A percentile compares a stretch with the other conserved stretches of the same genome.
Conservation (phyloP, 2,797 vertebrate species). For the Crotalus adamanteus region DNA sequence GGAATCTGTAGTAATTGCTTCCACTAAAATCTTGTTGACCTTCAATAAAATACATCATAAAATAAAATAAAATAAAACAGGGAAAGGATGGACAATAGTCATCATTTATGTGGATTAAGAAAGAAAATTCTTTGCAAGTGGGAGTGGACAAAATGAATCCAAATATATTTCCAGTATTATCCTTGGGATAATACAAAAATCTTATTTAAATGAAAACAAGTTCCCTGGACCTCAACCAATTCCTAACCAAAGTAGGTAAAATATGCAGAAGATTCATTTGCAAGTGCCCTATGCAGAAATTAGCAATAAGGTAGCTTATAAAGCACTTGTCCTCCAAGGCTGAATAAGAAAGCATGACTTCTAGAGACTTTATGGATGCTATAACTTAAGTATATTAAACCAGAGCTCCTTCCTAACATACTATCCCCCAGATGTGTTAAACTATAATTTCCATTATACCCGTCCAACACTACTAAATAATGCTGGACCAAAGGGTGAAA, state of each 20-base stretch:
- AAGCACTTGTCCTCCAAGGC: too few relatives aligned
- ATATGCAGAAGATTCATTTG: neutral
- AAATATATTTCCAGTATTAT: neutral
- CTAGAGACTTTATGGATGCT: neutral
- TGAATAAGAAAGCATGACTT: neutral
- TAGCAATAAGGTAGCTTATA: neutral
- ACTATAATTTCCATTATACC: neutral
- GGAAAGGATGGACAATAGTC: slow-evolving; percentile 9
- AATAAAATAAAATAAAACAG: slow-evolving; percentile 8
- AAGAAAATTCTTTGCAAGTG: too few relatives aligned
- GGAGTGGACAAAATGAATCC: neutral
- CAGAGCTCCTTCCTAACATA: neutral
- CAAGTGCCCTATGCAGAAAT: neutral
- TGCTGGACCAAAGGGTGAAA: neutral
- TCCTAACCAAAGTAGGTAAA: neutral
- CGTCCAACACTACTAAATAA: neutral
- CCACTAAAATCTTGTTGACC: neutral
- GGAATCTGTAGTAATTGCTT: slow-evolving; percentile 19
- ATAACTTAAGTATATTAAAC: neutral
- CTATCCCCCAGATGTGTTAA: neutral
- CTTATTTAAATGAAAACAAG: neutral
- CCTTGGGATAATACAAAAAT: neutral
- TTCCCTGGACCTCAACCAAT: neutral
- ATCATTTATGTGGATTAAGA: neutral
- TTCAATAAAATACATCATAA: slow-evolving; percentile 6